These are phyloP conservation scores for Timema podura DNA, from an alignment of 2,888 invertebrate species.

Conservation along the genomic window DNA sequence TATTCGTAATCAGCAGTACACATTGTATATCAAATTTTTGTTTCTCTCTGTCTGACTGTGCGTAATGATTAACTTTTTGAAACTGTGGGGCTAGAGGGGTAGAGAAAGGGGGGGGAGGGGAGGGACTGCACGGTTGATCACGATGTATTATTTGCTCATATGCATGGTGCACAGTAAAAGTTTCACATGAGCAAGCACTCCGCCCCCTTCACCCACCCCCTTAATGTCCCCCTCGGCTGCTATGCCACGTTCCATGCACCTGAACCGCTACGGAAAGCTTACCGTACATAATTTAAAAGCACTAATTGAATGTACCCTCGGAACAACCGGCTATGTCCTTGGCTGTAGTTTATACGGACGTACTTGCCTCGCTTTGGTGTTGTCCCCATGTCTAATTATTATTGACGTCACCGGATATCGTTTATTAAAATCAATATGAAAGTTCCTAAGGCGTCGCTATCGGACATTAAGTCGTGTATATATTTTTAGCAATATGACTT, in stretches of 20 bases:
- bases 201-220: background rate
- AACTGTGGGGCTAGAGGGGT: background rate
- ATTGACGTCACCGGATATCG: no score
- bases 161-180: conserved; percentile 8
- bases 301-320: conserved; percentile 22
- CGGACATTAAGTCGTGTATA: no score
- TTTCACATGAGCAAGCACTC: conserved; percentile 17
- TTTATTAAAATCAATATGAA: no score
- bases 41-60: conserved; percentile 7
- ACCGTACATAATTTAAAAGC: conserved; percentile 25
- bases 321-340: conserved; percentile 7
- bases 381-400: no score
- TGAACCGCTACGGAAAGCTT: conserved; percentile 23
- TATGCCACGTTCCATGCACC: conserved; percentile 9
- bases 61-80: conserved; percentile 17
- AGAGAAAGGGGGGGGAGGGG: no score
- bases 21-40: background rate
- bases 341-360: background rate
- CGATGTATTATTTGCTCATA: conserved; percentile 15
- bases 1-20: conserved; percentile 15
- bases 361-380: background rate
- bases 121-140: background rate
- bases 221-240: no score
- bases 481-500: no score
- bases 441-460: no score